Evolutionary conservation across 2,113 vertebrate genomes (phyloP).

Genomic region (Alaudala cheleensis): DNA sequence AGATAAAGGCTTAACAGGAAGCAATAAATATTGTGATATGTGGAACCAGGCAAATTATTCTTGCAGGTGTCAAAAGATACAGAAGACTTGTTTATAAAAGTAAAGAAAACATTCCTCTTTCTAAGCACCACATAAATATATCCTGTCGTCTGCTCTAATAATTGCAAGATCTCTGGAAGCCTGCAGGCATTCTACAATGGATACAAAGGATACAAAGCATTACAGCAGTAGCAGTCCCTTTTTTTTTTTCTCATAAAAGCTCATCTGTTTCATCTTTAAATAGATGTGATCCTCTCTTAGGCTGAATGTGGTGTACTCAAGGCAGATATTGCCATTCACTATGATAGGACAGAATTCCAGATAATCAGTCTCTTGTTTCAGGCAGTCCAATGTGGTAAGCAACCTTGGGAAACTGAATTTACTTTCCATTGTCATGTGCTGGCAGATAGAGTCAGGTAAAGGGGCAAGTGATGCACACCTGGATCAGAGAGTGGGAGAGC

Average conservation of each 20-base stretch:
- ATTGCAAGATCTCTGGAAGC: not conserved
- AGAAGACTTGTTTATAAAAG: not conserved
- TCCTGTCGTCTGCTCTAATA: not conserved
- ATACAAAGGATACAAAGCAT: not conserved
- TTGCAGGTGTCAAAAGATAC: conserved; percentile 1
- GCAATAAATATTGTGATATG: not conserved
- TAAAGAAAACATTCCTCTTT: not conserved
- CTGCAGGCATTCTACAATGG: not conserved
- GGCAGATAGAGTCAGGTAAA: not conserved
- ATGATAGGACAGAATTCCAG: not conserved
- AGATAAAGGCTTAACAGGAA: conserved; percentile 2
- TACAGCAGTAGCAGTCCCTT: not conserved
- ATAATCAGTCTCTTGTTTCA: not conserved
- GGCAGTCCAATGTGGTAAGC: not conserved
- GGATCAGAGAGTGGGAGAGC: not conserved
- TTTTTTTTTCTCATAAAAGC: not conserved
- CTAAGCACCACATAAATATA: conserved; percentile 3
- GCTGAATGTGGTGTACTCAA: not conserved
- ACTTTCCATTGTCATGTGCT: not conserved
- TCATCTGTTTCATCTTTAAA: not conserved
- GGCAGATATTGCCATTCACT: not conserved
- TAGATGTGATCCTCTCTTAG: not conserved
- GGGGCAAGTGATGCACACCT: not conserved
- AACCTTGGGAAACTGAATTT: not conserved
- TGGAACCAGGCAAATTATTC: not conserved